A percentile compares a stretch with the other conserved stretches of the same genome.
These are phyloP conservation scores for Drosophila recens DNA, from an alignment of 2,888 invertebrate genomes.

Conservation along the genomic window DNA sequence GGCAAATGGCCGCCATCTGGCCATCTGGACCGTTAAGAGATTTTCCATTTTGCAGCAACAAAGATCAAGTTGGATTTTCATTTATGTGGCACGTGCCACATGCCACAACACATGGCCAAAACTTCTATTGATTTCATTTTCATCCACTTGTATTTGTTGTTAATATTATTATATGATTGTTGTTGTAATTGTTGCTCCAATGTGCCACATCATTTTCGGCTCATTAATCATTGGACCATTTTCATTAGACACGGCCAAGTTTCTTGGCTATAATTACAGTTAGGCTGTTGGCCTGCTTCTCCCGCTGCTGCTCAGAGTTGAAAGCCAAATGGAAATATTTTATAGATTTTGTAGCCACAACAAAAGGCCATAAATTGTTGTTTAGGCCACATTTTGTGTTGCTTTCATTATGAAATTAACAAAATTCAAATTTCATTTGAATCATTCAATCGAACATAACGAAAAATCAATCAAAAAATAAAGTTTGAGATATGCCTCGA, in stretches of 20 bases:
- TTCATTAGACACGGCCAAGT: slow-evolving; percentile 61
- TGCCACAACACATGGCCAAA: slow-evolving; percentile 69
- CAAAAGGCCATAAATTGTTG: slow-evolving; percentile 32
- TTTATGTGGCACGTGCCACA: slow-evolving; percentile 35
- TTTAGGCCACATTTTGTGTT: slow-evolving; percentile 6
- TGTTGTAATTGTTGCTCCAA: slow-evolving; percentile 53
- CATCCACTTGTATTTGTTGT: neutral
- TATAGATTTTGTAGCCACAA: slow-evolving; percentile 52
- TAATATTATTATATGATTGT: neutral
- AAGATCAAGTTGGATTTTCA: slow-evolving; percentile 41
- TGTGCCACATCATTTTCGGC: slow-evolving; percentile 78
- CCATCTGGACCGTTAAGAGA: neutral
- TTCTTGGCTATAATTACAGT: slow-evolving; percentile 44
- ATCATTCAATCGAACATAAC: slow-evolving; percentile 39
- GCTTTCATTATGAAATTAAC: slow-evolving; percentile 16
- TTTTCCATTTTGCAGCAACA: slow-evolving; percentile 24
- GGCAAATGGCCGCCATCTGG: slow-evolving; percentile 56
- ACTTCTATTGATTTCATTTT: slow-evolving; percentile 47
- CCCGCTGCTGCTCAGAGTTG: slow-evolving; percentile 19
- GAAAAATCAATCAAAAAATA: slow-evolving; percentile 39
- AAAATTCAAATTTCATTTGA: slow-evolving; percentile 10
- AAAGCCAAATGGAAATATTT: slow-evolving; percentile 44
- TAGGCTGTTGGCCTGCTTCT: neutral
- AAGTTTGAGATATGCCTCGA: neutral
- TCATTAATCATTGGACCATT: slow-evolving; percentile 72